These are phyloP conservation scores for Furcula furcula DNA, from an alignment of 2,888 invertebrate species.

Conservation along the genomic window DNA sequence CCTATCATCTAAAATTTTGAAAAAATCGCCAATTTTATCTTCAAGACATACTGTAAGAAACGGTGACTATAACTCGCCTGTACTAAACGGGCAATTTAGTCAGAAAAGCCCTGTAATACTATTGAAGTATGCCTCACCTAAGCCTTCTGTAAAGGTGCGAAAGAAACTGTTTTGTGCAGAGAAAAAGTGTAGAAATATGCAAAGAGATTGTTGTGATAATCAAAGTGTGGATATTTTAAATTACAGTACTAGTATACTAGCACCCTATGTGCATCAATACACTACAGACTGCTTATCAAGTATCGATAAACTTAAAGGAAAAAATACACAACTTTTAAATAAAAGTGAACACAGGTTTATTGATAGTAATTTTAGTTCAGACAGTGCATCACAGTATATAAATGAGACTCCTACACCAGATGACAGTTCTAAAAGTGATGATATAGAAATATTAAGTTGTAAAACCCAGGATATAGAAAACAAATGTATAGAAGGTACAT, in stretches of 20 bases:
- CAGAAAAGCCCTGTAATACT: conserved; percentile 54
- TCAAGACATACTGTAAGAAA: conserved; percentile 12
- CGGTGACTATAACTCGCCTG: conserved; percentile 35
- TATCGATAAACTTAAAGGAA: neutral
- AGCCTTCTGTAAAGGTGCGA: conserved; percentile 33
- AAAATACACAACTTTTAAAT: conserved; percentile 15
- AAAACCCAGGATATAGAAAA: conserved; percentile 33
- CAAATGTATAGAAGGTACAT: conserved; percentile 19
- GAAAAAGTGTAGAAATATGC: conserved; percentile 1
- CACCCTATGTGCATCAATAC: neutral
- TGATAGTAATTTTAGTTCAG: conserved; percentile 57
- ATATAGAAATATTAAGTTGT: conserved; percentile 49
- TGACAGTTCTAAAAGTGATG: conserved; percentile 47
- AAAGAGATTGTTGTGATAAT: too few species aligned
- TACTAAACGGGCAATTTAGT: conserved; percentile 21
- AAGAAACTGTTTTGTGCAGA: conserved; percentile 45
- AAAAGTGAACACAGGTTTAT: conserved; percentile 58
- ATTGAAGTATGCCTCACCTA: conserved; percentile 37
- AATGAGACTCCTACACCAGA: conserved; percentile 53
- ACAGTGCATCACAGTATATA: conserved; percentile 53
- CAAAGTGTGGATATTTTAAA: too few species aligned
- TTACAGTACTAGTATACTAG: neutral
- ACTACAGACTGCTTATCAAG: neutral
- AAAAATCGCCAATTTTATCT: conserved; percentile 39
- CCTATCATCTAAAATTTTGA: conserved; percentile 18